Conservation (phyloP, 2,888 invertebrate species). For the Eudasyphora cyanicolor region DNA sequence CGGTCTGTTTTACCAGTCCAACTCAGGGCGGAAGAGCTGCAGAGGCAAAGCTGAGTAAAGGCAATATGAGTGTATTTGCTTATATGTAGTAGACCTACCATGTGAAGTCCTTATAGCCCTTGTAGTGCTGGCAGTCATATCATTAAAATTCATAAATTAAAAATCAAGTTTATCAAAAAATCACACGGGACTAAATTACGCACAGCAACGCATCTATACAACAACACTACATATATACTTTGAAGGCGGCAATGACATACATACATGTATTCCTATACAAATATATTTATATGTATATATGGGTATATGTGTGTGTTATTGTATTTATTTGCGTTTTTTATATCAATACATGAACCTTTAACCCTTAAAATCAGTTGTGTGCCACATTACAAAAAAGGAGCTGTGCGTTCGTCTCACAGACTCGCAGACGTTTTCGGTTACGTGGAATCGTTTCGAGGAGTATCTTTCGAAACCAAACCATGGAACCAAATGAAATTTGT, state of each 20-base stretch:
- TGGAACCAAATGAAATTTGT: conserved; percentile 66
- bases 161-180: conserved; percentile 67
- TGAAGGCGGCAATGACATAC: neutral
- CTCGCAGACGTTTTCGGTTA: neutral
- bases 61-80: neutral
- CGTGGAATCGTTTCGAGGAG: neutral
- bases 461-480: conserved; percentile 58
- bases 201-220: conserved; percentile 42
- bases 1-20: neutral
- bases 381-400: neutral
- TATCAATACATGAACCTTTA: conserved; percentile 46
- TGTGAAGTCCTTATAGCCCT: conserved; percentile 19
- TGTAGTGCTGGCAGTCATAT: conserved; percentile 33
- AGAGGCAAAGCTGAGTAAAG: conserved; percentile 18
- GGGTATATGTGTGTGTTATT: conserved; percentile 13
- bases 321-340: neutral
- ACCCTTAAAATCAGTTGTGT: conserved; percentile 27
- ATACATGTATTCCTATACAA: neutral
- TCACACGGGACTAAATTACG: conserved; percentile 67
- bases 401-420: conserved; percentile 14
- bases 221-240: conserved; percentile 9
- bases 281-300: neutral
- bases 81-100: no score
- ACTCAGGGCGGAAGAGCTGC: neutral
- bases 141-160: conserved; percentile 67